These are phyloP conservation scores for Erinaceus europaeus DNA, from an alignment of 2,113 vertebrate species.

Conservation along the genomic window DNA sequence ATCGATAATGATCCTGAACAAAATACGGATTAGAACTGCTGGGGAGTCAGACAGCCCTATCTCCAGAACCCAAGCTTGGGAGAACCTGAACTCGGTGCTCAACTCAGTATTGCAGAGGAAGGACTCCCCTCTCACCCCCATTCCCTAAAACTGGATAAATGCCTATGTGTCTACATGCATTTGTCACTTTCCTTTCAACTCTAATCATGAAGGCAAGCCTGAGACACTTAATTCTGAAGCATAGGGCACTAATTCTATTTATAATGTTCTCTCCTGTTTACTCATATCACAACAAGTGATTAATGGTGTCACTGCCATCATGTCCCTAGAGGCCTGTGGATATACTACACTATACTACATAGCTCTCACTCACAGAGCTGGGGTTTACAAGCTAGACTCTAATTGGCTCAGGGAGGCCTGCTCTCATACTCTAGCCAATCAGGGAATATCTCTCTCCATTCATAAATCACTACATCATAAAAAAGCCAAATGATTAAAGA, in stretches of 20 bases:
- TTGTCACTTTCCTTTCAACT: conserved; percentile 60
- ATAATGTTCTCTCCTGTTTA: conserved; percentile 44
- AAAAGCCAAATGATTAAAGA: neutral
- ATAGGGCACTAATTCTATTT: conserved; percentile 57
- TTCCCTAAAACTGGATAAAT: conserved; percentile 42
- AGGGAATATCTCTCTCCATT: conserved; percentile 47
- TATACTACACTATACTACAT: conserved; percentile 1
- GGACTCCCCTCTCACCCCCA: neutral
- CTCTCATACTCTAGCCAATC: conserved; percentile 51
- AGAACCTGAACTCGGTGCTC: neutral
- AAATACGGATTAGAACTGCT: conserved; percentile 34
- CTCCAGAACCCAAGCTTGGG: neutral
- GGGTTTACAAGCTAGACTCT: conserved; percentile 59
- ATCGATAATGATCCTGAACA: neutral
- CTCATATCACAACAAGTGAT: conserved; percentile 65
- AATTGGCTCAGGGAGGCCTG: conserved; percentile 65
- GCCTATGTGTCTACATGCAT: conserved; percentile 32
- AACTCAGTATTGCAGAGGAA: neutral
- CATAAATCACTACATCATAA: conserved; percentile 29
- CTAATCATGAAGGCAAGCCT: conserved; percentile 41
- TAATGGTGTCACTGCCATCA: conserved; percentile 62
- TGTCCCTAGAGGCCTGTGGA: conserved; percentile 42
- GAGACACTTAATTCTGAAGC: conserved; percentile 61
- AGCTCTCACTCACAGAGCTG: conserved; percentile 31
- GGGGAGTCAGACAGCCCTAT: conserved; percentile 11